Base-by-base conservation (phyloP, 2,888 invertebrate species). In the Xanthostigma xanthostigma region DNA sequence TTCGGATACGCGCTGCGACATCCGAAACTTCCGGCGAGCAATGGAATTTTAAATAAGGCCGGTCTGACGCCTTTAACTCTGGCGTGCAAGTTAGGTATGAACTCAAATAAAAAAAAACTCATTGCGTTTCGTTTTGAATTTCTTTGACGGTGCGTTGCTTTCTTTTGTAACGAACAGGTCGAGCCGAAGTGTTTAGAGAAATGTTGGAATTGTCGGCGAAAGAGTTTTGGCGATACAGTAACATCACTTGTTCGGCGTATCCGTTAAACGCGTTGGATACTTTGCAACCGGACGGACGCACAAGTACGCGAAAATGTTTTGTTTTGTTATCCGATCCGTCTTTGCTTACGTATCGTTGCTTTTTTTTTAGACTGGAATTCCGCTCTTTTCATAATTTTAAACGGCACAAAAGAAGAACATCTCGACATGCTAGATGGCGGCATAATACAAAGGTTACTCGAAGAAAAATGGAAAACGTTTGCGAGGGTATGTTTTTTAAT, bases 381-480 rank as follows among this genome's bases (percentile, higher is more conserved):
- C 0, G 97, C 97, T 0, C 71, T 98, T 48, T 95, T 96, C 68
- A 95, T 96, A 55, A 96, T 98, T 59, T 74, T 97, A 52, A 95
- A 96, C 63, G 97, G 97, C 48, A 93, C 91, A 9, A 96, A 95
- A 62, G 90, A 94, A 60, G 96, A 93, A 60, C 98, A 98, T 75
- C 76, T 98, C 63, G 94, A 97, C 64, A 98, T 98, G 96, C 73
- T 98, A 59, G 95, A 95, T 62, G 95, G 96, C 44, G 97, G 97
- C 35, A 97, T 98, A 49, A 96, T 98, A 61, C 94, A 96, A 64
- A 79, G 94, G 59, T 71, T 98, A 44, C 74, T 98, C 13, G 96
- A 96, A 66, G 97, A 98, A 68, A 98, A 98, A 67, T 98, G 98
- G 98, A 96, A 97, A 68, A 94, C 95, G 0, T 98, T 94, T 72